These are phyloP conservation scores for Candoia aspera DNA, from an alignment of 2,113 vertebrate species.

Conservation along the genomic window DNA sequence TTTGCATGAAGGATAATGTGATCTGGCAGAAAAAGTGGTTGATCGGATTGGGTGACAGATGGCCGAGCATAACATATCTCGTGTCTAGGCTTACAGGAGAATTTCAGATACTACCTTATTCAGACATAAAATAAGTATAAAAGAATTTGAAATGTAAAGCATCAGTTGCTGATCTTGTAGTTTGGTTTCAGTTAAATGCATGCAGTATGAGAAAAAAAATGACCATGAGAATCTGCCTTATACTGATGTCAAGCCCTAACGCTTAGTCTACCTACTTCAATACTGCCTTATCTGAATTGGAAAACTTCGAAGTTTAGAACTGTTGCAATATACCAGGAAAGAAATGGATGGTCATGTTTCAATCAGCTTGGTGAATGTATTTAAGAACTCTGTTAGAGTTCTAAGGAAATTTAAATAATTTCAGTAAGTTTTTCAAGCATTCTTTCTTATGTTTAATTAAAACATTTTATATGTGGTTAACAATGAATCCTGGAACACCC, in stretches of 20 bases:
- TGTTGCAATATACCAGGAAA: background rate
- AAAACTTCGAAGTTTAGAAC: background rate
- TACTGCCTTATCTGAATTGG: background rate
- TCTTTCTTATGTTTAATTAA: background rate
- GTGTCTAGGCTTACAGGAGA: slow-evolving; percentile 1
- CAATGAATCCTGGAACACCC: background rate
- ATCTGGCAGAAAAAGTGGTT: slow-evolving; percentile 31
- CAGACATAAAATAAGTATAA: slow-evolving; percentile 1
- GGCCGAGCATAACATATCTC: slow-evolving; percentile 19
- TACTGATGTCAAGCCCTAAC: background rate
- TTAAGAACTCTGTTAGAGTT: background rate
- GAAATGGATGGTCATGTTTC: background rate
- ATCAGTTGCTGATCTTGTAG: background rate
- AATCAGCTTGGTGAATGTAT: background rate
- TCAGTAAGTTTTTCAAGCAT: background rate
- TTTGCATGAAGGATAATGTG: slow-evolving; percentile 31
- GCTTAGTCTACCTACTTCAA: background rate
- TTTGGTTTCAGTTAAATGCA: background rate
- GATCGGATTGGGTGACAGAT: slow-evolving; percentile 32
- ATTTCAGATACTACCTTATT: slow-evolving; percentile 1
- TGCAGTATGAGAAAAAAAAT: background rate
- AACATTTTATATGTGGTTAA: background rate
- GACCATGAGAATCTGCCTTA: too few species aligned
- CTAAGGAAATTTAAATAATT: background rate
- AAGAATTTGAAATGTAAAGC: background rate